phyloP scores from a whole-genome alignment of 1,140 invertebrate genomes.

The Orchestia grillus region DNA sequence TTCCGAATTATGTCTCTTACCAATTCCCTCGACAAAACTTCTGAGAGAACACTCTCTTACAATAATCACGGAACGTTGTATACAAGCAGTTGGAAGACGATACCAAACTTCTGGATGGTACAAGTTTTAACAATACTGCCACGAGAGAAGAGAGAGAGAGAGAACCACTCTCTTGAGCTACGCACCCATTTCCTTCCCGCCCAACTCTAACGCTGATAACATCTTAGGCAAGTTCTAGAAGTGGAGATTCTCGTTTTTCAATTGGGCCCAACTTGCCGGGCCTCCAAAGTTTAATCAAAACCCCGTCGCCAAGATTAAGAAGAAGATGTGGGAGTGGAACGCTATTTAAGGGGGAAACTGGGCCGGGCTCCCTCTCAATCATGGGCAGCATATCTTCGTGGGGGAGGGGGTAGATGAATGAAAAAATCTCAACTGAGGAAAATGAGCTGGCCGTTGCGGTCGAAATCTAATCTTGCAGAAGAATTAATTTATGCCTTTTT shows the following conservation, averaged over 20 bases:
- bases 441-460: no score
- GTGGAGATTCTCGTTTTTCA: conserved; percentile 7
- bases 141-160: background rate
- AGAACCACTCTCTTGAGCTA: background rate
- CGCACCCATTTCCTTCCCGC: background rate
- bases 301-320: background rate
- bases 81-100: background rate
- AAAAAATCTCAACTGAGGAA: no score
- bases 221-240: background rate
- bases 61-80: background rate
- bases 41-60: background rate
- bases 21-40: background rate
- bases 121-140: background rate
- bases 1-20: background rate
- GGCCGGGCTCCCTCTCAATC: background rate
- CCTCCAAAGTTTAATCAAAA: background rate
- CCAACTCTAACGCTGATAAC: background rate
- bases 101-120: background rate
- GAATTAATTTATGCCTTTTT: no score
- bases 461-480: no score
- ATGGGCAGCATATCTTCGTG: background rate
- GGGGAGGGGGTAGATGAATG: no score
- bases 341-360: background rate
- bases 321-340: background rate
- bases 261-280: background rate